Conservation (phyloP, 2,888 invertebrate genomes). For the Lochmaea capreae region DNA sequence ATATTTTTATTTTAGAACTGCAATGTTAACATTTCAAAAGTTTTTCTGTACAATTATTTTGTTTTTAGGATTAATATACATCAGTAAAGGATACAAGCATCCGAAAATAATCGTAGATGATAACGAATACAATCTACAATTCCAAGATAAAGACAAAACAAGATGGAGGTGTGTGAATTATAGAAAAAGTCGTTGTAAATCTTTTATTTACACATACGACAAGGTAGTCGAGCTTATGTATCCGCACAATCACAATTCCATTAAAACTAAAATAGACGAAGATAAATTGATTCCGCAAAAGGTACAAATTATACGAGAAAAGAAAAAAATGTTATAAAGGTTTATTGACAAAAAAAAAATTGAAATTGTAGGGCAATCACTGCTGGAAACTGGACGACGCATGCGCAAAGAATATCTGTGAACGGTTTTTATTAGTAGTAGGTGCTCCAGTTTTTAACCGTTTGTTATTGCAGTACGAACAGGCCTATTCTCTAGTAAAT, state of each 20-base stretch:
- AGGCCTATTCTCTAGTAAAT: no score
- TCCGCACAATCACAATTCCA: constrained; percentile 48
- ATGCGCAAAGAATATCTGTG: not conserved
- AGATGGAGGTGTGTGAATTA: constrained; percentile 50
- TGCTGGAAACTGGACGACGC: no score
- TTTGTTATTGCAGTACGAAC: no score
- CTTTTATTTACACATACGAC: constrained; percentile 47
- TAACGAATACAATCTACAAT: constrained; percentile 49
- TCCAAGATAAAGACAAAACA: constrained; percentile 40
- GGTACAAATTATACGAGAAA: constrained; percentile 22
- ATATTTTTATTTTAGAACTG: no score
- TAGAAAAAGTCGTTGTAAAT: constrained; percentile 46
- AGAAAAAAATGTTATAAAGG: no score
- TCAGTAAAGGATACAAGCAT: no score
- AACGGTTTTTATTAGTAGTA: no score
- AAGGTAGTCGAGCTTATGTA: constrained; percentile 46
- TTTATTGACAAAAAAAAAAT: not conserved
- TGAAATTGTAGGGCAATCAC: no score
- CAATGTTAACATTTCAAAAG: no score
- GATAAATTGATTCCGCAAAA: constrained; percentile 32
- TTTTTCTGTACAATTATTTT: no score
- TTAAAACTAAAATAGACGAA: not conserved
- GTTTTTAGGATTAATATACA: no score
- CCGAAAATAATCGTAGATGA: constrained; percentile 50
- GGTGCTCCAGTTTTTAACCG: no score